These are phyloP conservation scores for Platyscapa corneri DNA, from an alignment of 1,140 invertebrate species.

Conservation along the genomic window DNA sequence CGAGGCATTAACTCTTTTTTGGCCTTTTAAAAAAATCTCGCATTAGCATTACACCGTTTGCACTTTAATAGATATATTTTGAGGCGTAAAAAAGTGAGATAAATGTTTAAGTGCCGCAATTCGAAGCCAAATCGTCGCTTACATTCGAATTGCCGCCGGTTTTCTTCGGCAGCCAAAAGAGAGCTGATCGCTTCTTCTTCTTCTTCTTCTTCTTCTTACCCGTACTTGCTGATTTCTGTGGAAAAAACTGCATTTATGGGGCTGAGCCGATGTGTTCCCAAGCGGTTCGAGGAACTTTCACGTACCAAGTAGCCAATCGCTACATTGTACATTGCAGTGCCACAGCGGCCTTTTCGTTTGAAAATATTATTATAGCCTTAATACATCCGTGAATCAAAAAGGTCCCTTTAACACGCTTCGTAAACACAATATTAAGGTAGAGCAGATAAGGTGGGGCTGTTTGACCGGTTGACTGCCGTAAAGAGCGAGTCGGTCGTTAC, in stretches of 20 bases:
- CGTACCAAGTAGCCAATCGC: not conserved
- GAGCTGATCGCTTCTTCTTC: too few species aligned
- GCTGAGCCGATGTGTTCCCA: not conserved
- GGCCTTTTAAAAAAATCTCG: not conserved
- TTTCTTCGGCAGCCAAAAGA: too few species aligned
- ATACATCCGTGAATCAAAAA: conserved; percentile 11
- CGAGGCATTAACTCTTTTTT: not conserved
- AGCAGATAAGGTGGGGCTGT: not conserved
- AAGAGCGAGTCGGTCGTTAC: not conserved
- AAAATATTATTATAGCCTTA: not conserved
- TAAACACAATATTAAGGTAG: conserved; percentile 6
- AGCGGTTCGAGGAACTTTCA: not conserved
- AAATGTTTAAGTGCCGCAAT: not conserved
- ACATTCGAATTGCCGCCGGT: not conserved
- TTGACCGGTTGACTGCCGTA: conserved; percentile 14
- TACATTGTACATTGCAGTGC: not conserved
- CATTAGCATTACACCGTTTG: too few species aligned
- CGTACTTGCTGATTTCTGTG: not conserved
- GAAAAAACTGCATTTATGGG: not conserved
- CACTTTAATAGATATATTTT: too few species aligned
- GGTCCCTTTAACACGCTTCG: conserved; percentile 8
- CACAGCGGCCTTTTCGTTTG: not conserved
- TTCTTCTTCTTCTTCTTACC: not conserved
- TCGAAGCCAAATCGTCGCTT: not conserved
- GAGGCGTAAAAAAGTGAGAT: too few species aligned